Evolutionary conservation across 1,140 invertebrate species (phyloP), one percentile per base, ranked within the genome.

Genomic region (Trichonephila inaurata): DNA sequence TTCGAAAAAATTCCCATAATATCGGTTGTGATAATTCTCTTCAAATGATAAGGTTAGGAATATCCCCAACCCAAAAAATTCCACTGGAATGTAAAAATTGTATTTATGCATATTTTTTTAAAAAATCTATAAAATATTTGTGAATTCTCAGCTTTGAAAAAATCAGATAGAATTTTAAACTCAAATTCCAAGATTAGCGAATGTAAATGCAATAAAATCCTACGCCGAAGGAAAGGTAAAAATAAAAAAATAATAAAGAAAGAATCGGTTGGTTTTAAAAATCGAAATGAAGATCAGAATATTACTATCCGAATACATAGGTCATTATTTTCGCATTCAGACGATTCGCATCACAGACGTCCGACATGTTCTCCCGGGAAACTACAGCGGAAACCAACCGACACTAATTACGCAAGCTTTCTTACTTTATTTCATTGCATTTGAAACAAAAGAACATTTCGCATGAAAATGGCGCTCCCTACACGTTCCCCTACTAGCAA

Each of bases 381-480:
- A 85, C 40, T 58, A 10, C 82, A 58, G n/a, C 51, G 21, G 82
- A 58, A 85, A 18, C 82, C 51, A 85, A 85, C 44, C 82, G 82
- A 58, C n/a, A 60, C 40, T 85, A 85, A 85, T 85, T 85, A 40
- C 24, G 14, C 44, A 58, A 8, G 72, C n/a, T 60, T 60, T n/a
- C 44, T 85, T 85, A 24, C 24, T 85, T 85, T 85, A 85, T 51
- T 85, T 58, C 51, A n/a, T n/a, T 60, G 44, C 51, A 85, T 85
- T 58, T n/a, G 82, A 33, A 61, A 81, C 66, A 61, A 81, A 60
- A 81, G 33, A 77, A 81, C 18, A 61, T 33, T 51, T 40, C 69
- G 24, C 33, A 81, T 90, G 12, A 85, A 85, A 85, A 85, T 85
- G 82, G 82, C 82, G 82, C 82, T 24, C 60, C 44, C 51, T 28